Conservation (phyloP, 2,797 vertebrate species). For the Xiphophorus birchmanni region DNA sequence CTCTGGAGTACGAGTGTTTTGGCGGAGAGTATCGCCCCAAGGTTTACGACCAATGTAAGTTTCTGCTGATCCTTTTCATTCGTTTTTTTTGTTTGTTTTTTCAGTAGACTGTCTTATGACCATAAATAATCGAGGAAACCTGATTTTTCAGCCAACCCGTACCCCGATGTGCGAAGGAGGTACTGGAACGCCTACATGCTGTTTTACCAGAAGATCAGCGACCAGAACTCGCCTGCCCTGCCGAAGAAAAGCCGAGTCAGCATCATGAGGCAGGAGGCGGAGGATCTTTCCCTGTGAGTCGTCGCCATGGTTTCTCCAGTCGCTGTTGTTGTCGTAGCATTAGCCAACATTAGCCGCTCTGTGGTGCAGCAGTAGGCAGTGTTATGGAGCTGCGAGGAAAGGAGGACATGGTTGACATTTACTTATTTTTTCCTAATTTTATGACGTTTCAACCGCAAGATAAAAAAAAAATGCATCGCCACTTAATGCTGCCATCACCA, state of each 20-base stretch:
- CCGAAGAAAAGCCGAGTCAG: slow-evolving; percentile 98
- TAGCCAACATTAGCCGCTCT: not conserved
- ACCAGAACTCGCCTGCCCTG: slow-evolving; percentile 95
- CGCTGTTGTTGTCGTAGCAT: not conserved
- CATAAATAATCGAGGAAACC: not conserved
- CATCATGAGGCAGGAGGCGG: slow-evolving; percentile 95
- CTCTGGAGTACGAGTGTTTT: slow-evolving; percentile 97
- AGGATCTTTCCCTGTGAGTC: slow-evolving; percentile 94
- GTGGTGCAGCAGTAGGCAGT: not conserved
- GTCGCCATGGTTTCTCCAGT: not conserved
- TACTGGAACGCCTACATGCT: slow-evolving; percentile 99
- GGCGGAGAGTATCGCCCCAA: slow-evolving; percentile 98
- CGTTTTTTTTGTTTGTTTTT: not conserved
- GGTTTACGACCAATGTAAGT: slow-evolving; percentile 98
- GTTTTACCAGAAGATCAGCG: slow-evolving; percentile 97
- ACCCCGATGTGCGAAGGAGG: slow-evolving; percentile 93
- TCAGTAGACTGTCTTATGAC: not conserved
- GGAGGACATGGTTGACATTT: not conserved
- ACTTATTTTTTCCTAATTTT: not conserved
- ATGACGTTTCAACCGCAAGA: not conserved
- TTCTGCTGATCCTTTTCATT: not conserved
- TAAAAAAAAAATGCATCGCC: not conserved
- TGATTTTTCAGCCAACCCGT: slow-evolving; percentile 88
- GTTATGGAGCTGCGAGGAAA: not conserved
- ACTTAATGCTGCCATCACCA: not conserved